Base-by-base conservation (phyloP, 2,888 invertebrate genomes). In the Bellardia bayeri region DNA sequence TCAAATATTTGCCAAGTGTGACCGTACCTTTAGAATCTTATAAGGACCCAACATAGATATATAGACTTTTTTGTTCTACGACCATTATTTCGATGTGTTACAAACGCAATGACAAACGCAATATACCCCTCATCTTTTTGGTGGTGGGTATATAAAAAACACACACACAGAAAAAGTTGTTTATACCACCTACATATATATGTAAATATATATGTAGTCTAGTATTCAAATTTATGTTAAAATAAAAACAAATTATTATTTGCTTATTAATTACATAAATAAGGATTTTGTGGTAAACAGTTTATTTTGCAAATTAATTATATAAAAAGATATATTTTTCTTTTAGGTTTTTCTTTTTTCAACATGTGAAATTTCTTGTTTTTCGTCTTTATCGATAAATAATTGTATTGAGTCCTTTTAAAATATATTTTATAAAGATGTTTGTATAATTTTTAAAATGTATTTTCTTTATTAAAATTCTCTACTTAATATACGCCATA, bases 281-380 rank as follows among this genome's bases (percentile, higher is more conserved):
- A 37, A 37, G n/a, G n/a, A 72, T 72, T 56, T 16, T 37, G 11
- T 72, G 54, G 11, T 72, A 72, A 72, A 72, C 56, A 56, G 13
- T 72, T 37, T 54, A 23, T 56, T 16, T 56, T 72, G 16, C 33
- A 23, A 56, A 71, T 71, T 56, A 56, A 40, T 71, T 71, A 71
- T 40, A 16, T n/a, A 63, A 14, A 33, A 63, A 45, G 13, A 45
- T 45, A 13, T 45, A 2, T 63, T 37, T 63, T 63, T 14, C n/a
- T n/a, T n/a, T 51, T 11, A 23, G 45, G 54, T 45, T 11, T 45
- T 45, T 45, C 3, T 45, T 54, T 54, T n/a, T n/a, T 56, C 58
- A 23, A 72, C 9, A 56, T 42, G 56, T 56, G 40, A 58, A 72
- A 56, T 14, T 74, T 74, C 58, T 58, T 23, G 58, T 74, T 58